Evolutionary conservation across 2,113 vertebrate species (phyloP), one percentile per base, ranked within the genome.

Genomic region (Onychorhynchus coronatus): DNA sequence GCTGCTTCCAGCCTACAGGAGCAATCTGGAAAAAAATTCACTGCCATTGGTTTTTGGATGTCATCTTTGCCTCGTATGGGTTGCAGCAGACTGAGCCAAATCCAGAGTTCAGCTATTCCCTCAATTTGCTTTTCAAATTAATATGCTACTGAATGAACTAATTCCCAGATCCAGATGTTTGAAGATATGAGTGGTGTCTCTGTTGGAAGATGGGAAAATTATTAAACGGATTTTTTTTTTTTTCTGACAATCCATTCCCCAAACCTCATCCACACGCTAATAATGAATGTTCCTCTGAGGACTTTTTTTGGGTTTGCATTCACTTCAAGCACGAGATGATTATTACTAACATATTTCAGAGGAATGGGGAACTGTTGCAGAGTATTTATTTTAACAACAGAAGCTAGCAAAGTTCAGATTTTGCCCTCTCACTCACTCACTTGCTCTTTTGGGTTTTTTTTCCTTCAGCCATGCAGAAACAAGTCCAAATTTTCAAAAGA

Each of bases 261-360:
- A 76, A 84, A 96, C 88, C 65, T 97, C 92, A 93, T 78, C 83
- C 92, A 91, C 95, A 96, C 95, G 92, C 85, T 96, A 50, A 73
- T 96, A 81, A 96, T 90, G 92, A 96, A 96, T 85, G 87, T 72
- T 75, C 56, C 85, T 87, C 76, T 62, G 24, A 92, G 70, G 88
- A 92, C 18, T 52, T 94, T 68, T 84, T 72, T 72, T 55, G 61
- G 59, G 73, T 78, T 91, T 93, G 73, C 44, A 41, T 93, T 91
- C 88, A 89, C 91, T 92, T 91, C 93, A 94, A 89, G 86, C 88
- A 75, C 52, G 13, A 31, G 53, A 56, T 72, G 70, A 22, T 94
- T 91, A 93, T 95, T 95, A 11, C 56, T 80, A 93, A 94, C 92
- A 92, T 94, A 93, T 96, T 97, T 94, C 76, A 81, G 76, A 86